Base-by-base conservation (phyloP, 2,113 vertebrate genomes). In the Oncorhynchus gorbuscha region DNA sequence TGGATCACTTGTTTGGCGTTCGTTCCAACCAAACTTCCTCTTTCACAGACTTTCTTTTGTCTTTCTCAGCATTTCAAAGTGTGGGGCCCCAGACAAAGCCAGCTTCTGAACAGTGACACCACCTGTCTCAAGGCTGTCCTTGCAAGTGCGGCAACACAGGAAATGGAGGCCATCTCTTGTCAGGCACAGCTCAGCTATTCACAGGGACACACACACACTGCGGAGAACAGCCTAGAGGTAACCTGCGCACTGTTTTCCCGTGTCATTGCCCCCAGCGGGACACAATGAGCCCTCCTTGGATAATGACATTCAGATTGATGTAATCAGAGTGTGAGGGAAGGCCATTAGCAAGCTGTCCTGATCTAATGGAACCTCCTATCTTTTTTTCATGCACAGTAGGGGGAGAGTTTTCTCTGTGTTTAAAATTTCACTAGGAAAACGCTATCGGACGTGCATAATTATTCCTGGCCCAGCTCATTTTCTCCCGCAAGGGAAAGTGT, bases 351-450 rank as follows among this genome's bases (percentile, higher is more conserved):
- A 45, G 39, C 39, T 13, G 20, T 58, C 71, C 22, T 20, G 48
- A 59, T 66, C 48, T 79, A 71, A 69, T 58, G 64, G 71, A 30
- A 70, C n/a, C 45, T 18, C 66, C 72, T 71, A 69, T 76, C 74
- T 78, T 65, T 67, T 70, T 65, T 84, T 59, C 74, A 82, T 83
- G 84, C 76, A 74, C 71, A 72, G 48, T n/a, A 55, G 51, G 35
- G 26, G 32, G 69, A 81, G 76, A 71, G 64, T 79, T 83, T 79
- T 81, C 71, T 32, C 65, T 72, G 78, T 72, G 71, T 76, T 80
- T 80, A 79, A 86, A 83, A 61, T 85, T 76, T 3, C 66, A 30
- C 48, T 78, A 5, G 62, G 58, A 35, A 71, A 84, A 74, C 71
- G 76, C 12, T 79, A 74, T 75, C 26, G 64, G 67, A 14, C 13